A percentile compares a stretch with the other conserved stretches of the same genome.
These are phyloP conservation scores for Thamnophis sirtalis DNA, from an alignment of 2,113 vertebrate species.

Conservation along the genomic window DNA sequence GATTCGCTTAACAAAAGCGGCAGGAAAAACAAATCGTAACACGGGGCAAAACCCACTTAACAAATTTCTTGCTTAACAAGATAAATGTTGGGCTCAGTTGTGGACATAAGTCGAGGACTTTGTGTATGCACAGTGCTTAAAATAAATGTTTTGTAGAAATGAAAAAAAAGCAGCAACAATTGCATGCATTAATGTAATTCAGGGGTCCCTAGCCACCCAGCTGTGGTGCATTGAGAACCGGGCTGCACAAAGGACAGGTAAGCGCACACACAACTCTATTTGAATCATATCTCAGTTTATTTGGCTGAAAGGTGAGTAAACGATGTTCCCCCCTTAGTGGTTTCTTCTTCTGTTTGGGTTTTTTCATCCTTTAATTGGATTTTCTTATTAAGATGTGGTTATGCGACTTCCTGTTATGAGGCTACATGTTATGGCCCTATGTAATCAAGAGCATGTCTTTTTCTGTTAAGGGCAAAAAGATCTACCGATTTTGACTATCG, in stretches of 20 bases:
- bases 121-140: neutral
- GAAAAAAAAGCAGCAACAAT: neutral
- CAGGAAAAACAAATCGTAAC: too few relatives aligned
- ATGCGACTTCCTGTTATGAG: neutral
- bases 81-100: too few relatives aligned
- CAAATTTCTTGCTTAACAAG: too few relatives aligned
- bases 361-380: neutral
- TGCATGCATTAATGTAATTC: neutral
- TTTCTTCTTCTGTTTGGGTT: neutral
- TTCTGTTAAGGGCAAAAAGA: neutral
- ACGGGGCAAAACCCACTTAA: too few relatives aligned
- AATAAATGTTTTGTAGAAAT: neutral
- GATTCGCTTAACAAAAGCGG: too few relatives aligned
- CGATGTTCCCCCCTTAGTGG: neutral
- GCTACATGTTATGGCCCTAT: neutral
- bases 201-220: neutral
- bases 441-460: neutral
- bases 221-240: rapidly evolving
- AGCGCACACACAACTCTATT: neutral
- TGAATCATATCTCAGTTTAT: neutral
- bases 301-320: neutral
- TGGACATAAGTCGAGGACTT: too few relatives aligned
- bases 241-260: neutral
- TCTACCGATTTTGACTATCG: neutral
- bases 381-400: neutral